A percentile compares a stretch with the other conserved stretches of the same genome.
These are phyloP conservation scores for Delphinus delphis DNA, from an alignment of 2,113 vertebrate genomes.

Conservation along the genomic window DNA sequence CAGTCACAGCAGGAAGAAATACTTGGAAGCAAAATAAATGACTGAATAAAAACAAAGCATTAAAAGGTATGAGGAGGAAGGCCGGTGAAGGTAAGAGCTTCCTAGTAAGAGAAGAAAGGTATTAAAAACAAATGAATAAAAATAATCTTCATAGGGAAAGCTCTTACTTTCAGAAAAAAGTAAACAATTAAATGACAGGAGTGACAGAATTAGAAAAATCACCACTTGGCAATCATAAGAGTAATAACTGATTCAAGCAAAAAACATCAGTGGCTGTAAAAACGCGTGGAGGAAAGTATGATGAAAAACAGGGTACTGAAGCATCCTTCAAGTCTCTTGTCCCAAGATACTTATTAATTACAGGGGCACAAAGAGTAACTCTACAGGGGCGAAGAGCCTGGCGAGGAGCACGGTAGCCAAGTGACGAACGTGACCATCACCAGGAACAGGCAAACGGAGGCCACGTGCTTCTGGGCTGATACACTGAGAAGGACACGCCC, in stretches of 20 bases:
- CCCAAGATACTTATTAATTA: background rate
- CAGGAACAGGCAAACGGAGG: too few relatives aligned
- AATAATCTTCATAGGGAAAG: background rate
- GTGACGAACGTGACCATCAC: fast-evolving
- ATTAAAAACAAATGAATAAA: background rate
- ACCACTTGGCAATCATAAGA: background rate
- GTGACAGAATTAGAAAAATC: background rate
- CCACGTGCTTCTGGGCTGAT: fast-evolving
- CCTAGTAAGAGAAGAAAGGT: background rate
- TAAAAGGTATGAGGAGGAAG: background rate
- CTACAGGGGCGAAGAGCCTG: background rate
- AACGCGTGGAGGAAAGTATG: background rate
- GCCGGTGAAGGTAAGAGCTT: background rate
- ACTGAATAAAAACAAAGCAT: background rate
- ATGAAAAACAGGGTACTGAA: background rate
- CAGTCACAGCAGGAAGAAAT: background rate
- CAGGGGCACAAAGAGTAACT: background rate
- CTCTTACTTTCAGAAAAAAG: background rate
- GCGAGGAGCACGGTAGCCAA: background rate
- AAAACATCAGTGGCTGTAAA: background rate
- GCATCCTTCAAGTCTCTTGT: background rate
- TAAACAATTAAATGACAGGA: background rate
- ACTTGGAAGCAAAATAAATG: background rate
- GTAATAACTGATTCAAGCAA: background rate
- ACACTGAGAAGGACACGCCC: background rate